Percentiles rank a stretch among this genome's conserved stretches.
These are phyloP conservation scores for Drosophila nr. perissopoda DNA, from an alignment of 2,888 invertebrate species.

Conservation along the genomic window DNA sequence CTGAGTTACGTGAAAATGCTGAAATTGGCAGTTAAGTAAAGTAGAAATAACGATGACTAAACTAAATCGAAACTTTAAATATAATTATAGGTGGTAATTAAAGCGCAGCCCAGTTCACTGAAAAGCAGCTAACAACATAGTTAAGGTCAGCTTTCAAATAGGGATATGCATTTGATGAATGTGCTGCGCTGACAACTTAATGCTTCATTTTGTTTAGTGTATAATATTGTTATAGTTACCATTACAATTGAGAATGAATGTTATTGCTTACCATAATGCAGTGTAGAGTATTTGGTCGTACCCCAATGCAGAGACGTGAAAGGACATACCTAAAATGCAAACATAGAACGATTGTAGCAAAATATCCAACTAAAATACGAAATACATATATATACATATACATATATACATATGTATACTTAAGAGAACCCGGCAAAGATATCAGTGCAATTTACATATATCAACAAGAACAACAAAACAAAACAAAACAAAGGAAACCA, in stretches of 20 bases:
- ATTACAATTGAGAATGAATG: slow-evolving; percentile 50
- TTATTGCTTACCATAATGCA: slow-evolving; percentile 42
- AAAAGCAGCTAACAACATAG: not conserved
- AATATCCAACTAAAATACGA: slow-evolving; percentile 38
- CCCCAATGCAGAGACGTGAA: not conserved
- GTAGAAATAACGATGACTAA: slow-evolving; percentile 28
- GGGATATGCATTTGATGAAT: not conserved
- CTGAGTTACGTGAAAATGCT: slow-evolving; percentile 63
- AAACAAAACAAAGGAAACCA: slow-evolving; percentile 29
- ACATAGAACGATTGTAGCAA: slow-evolving; percentile 49
- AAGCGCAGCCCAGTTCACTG: slow-evolving; percentile 16
- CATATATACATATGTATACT: slow-evolving; percentile 19
- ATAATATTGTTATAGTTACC: slow-evolving; percentile 69
- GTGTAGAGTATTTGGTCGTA: slow-evolving; percentile 29
- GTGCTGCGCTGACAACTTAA: slow-evolving; percentile 27
- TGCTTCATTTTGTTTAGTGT: slow-evolving; percentile 71
- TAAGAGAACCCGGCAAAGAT: slow-evolving; percentile 53
- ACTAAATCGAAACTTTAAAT: slow-evolving; percentile 27
- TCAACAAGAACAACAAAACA: slow-evolving; percentile 47
- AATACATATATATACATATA: slow-evolving; percentile 15
- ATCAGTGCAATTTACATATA: slow-evolving; percentile 74
- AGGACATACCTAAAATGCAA: slow-evolving; percentile 20
- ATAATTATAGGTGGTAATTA: slow-evolving; percentile 28
- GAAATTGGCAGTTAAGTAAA: slow-evolving; percentile 78
- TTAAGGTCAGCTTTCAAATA: not conserved